Base-by-base conservation (phyloP, 2,888 invertebrate genomes). In the Drosophila yooni region DNA sequence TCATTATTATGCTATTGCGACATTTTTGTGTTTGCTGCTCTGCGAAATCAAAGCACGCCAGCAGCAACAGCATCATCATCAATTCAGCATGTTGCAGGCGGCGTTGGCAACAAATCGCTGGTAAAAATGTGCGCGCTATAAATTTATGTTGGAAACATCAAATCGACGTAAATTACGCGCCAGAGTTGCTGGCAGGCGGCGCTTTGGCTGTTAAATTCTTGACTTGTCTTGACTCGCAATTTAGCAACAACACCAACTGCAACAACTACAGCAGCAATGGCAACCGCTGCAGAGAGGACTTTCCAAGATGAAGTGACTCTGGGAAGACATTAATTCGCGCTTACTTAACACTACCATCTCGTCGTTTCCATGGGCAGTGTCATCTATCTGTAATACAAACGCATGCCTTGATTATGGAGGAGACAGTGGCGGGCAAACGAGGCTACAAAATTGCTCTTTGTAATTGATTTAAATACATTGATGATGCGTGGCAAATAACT, bases 381-480 rank as follows among this genome's bases (percentile, higher is more conserved):
- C 78, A 79, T 79, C 80, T 83, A 86, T 81, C 75, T 88, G 84
- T 88, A 83, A 88, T 88, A 82, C 75, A 87, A 79, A 87, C 87
- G 87, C 85, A 89, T 89, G 88, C 79, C 79, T 77, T 76, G 85
- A 81, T 83, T 81, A 70, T 54, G 53, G 46, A 53, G 59, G 43
- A 18, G 33, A 40, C 52, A 18, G 69, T 18, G 48, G 36, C n/a
- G 46, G 29, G 18, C 27, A 38, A 54, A 48, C 71, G 50, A 70
- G 34, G 71, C 58, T 61, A 65, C 82, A 87, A 91, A 91, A 91
- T 91, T 91, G 91, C 83, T 76, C 81, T 81, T 86, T 83, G 91
- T 91, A 91, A 91, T 91, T 91, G 91, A 91, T 91, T 91, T 91
- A 91, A 91, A 91, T 91, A 91, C 84, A 90, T 85, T 86, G 89